Percentiles rank a stretch among this genome's conserved stretches.
Evolutionary conservation across 1,140 invertebrate genomes (phyloP).

Genomic region (Lethocerus indicus): DNA sequence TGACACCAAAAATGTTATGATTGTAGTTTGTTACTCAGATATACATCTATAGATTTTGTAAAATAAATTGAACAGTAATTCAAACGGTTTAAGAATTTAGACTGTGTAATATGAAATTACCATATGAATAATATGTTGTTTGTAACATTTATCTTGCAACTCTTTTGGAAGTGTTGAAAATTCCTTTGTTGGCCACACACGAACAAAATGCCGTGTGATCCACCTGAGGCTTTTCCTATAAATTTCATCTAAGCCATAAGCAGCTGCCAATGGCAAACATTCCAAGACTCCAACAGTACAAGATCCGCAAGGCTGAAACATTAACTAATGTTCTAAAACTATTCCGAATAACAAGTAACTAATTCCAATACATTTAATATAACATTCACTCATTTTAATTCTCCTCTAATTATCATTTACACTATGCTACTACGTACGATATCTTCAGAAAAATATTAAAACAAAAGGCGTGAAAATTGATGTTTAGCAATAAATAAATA

Average conservation of each 20-base stretch:
- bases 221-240: slow-evolving; percentile 67
- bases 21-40: too few relatives aligned
- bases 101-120: slow-evolving; percentile 19
- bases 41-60: not conserved
- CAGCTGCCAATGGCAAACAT: slow-evolving; percentile 60
- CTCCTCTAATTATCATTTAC: too few relatives aligned
- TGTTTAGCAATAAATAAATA: too few relatives aligned
- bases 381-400: not conserved
- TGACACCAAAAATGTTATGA: too few relatives aligned
- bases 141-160: slow-evolving; percentile 62
- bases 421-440: too few relatives aligned
- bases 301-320: slow-evolving; percentile 48
- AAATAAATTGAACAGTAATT: not conserved
- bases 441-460: too few relatives aligned
- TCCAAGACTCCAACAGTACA: slow-evolving; percentile 65
- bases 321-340: too few relatives aligned
- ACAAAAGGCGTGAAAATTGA: too few relatives aligned
- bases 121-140: slow-evolving; percentile 60
- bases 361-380: not conserved
- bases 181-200: slow-evolving; percentile 71
- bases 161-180: slow-evolving; percentile 66
- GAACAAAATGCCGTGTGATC: slow-evolving; percentile 68
- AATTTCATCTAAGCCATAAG: slow-evolving; percentile 73
- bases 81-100: not conserved
- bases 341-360: slow-evolving; percentile 1